Base-by-base conservation (phyloP, 2,113 vertebrate species). In the Cervus canadensis region DNA sequence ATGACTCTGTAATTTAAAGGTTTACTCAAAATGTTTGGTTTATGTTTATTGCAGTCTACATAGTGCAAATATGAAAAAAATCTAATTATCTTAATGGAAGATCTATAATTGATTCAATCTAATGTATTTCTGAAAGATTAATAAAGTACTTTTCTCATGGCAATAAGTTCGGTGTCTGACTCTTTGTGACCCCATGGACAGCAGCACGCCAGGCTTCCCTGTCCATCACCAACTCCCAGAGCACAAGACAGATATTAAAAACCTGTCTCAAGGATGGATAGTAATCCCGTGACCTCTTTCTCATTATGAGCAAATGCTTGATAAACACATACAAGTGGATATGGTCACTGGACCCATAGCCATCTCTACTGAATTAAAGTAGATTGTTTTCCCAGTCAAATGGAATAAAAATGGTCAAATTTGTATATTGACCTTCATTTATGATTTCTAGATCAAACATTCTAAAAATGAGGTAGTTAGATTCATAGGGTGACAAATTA, bases 11-110 rank as follows among this genome's bases (percentile, higher is more conserved):
- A 95, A 97, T 95, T 95, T 94, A 91, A 96, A 97, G 82, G 23
- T 52, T 60, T 87, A 40, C 62, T 95, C 30, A 95, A 67, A 97
- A 87, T 96, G 50, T 95, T 97, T 97, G 71, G 67, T 90, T 96
- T 93, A 19, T 94, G 91, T 92, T 97, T 94, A 95, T 92, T 96
- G 21, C 57, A 79, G 26, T 89, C 56, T 83, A 91, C 16, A 52
- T 64, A 91, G n/a, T 64, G 10, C 45, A 97, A 94, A 94, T 89
- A 97, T 93, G 74, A 83, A 82, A 93, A 94, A 97, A 74, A 59
- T 45, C 43, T 96, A 97, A 98, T 98, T 97, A 98, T 96, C 97
- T 98, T 98, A 98, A 98, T 95, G 95, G 79, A 94, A 94, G 89
- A 86, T 56, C 86, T 96, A 90, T 97, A 98, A 98, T 97, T 98